These are phyloP conservation scores for Styela plicata DNA, from an alignment of 23 tunicate genomes.

Conservation along the genomic window DNA sequence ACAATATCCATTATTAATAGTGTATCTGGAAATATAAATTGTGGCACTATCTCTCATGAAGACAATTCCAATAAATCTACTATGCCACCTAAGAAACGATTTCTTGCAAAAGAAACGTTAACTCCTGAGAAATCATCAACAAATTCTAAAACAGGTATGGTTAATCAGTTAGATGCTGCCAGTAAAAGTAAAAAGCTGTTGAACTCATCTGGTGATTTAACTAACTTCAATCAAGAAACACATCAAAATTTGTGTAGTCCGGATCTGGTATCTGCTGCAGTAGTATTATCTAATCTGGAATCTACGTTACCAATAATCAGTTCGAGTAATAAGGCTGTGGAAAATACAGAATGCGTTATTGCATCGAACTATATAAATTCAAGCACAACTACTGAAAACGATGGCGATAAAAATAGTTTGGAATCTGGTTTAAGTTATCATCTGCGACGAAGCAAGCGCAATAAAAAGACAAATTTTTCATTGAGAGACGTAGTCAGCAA, in stretches of 20 bases:
- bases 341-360: no score
- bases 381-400: not conserved
- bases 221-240: not conserved
- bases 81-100: slow-evolving; percentile 32
- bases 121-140: slow-evolving; percentile 13
- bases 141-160: not conserved
- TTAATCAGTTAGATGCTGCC: not conserved
- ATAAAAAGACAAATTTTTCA: not conserved
- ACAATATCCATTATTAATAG: not conserved
- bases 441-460: not conserved
- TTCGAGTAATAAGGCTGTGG: no score
- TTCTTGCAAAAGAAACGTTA: slow-evolving; percentile 1
- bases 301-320: no score
- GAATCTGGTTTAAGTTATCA: not conserved
- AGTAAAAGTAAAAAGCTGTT: no score
- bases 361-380: not conserved
- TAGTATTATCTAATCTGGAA: not conserved
- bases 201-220: not conserved
- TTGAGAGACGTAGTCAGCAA: not conserved
- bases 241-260: not conserved
- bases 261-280: not conserved
- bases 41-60: not conserved
- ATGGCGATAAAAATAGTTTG: not conserved
- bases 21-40: not conserved
- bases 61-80: not conserved